Conservation (phyloP, 2,888 invertebrate genomes). For the Galerucella calmariensis region DNA sequence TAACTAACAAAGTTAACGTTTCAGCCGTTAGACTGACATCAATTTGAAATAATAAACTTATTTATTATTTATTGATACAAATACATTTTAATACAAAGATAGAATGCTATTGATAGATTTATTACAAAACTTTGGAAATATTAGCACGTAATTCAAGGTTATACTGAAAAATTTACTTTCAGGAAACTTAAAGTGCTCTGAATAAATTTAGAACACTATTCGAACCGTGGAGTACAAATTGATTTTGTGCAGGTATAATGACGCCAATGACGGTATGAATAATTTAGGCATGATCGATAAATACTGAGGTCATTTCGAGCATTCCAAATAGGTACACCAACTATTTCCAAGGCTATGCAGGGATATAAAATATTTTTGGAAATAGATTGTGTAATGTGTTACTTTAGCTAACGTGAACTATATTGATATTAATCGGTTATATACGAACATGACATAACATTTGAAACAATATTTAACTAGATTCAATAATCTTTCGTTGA, state of each 20-base stretch:
- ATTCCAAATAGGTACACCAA: constrained; percentile 21
- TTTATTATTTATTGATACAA: no score
- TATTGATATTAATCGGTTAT: background rate
- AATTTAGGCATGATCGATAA: constrained; percentile 44
- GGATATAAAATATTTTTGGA: constrained; percentile 6
- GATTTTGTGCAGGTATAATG: constrained; percentile 42
- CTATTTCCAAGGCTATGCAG: background rate
- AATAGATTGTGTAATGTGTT: background rate
- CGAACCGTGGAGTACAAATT: constrained; percentile 28
- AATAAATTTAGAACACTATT: constrained; percentile 17
- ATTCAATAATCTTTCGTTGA: no score
- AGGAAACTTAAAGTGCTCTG: background rate
- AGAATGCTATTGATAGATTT: no score
- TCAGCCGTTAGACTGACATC: no score
- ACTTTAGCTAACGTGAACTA: background rate
- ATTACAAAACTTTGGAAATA: no score
- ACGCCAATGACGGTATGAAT: constrained; percentile 45
- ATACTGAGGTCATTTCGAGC: constrained; percentile 42
- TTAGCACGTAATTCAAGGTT: no score
- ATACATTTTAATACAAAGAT: no score
- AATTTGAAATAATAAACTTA: no score
- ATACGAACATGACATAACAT: background rate
- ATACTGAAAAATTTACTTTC: no score
- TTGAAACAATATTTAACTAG: no score
- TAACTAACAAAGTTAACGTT: no score